These are phyloP conservation scores for Montifringilla adamsi DNA, from an alignment of 2,113 vertebrate species.

Conservation along the genomic window DNA sequence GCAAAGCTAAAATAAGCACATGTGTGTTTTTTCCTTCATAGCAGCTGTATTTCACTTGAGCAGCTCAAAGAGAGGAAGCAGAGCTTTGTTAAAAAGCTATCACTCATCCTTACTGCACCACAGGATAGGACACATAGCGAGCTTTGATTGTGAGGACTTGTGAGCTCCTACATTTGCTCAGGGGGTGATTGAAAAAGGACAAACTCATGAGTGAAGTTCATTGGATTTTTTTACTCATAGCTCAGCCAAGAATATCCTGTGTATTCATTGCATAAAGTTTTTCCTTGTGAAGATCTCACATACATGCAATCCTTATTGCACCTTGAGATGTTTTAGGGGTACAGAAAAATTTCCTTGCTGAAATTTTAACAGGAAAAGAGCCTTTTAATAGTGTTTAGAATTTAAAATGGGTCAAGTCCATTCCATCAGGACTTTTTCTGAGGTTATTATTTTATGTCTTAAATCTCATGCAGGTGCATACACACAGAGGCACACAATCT, in stretches of 20 bases:
- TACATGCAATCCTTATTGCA: neutral
- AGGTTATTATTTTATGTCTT: neutral
- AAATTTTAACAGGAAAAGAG: neutral
- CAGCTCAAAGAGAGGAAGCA: neutral
- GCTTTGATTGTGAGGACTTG: neutral
- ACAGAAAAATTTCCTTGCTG: neutral
- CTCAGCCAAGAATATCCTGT: neutral
- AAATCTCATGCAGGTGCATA: neutral
- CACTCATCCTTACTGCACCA: neutral
- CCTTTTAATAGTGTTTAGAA: neutral
- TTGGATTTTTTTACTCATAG: neutral
- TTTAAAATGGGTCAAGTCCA: neutral
- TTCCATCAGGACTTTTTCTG: neutral
- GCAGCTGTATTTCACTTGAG: neutral
- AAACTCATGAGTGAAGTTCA: neutral
- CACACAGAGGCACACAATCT: neutral
- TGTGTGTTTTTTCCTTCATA: rapidly evolving
- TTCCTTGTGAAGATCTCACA: neutral
- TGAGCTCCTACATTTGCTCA: neutral
- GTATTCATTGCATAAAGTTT: neutral
- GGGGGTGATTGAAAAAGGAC: neutral
- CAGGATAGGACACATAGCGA: neutral
- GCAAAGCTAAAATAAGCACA: neutral
- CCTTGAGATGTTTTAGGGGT: neutral
- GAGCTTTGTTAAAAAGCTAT: neutral